Evolutionary conservation across 64 coral and sea anemone species (phyloP).

Genomic region (Stichodactyla mertensii): DNA sequence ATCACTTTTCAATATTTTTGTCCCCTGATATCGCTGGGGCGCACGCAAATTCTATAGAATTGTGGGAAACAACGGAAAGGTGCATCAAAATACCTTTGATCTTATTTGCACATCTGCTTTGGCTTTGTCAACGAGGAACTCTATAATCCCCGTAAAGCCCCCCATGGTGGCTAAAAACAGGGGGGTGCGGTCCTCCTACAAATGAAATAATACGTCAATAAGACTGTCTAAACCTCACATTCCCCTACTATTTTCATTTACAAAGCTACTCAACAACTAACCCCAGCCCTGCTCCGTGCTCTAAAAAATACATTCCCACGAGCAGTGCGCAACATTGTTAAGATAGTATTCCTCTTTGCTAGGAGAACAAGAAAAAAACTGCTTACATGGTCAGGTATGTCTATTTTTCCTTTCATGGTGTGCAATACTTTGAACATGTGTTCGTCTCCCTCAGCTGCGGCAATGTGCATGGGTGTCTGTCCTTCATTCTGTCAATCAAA

Average conservation of each 20-base stretch:
- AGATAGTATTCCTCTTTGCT: too few species aligned
- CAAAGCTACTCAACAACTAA: too few species aligned
- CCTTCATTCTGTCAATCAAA: constrained; percentile 53
- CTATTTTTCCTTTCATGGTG: constrained; percentile 55
- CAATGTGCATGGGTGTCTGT: constrained; percentile 66
- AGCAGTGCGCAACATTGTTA: too few species aligned
- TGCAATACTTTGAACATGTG: constrained; percentile 80
- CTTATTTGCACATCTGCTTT: constrained; percentile 68
- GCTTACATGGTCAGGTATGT: constrained; percentile 75
- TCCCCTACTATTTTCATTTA: too few species aligned
- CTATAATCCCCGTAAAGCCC: constrained; percentile 60
- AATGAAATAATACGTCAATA: neutral
- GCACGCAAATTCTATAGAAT: too few species aligned
- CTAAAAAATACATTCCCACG: too few species aligned
- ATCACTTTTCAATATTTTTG: too few species aligned
- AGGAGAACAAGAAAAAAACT: neutral
- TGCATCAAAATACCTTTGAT: constrained; percentile 48
- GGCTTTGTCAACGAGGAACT: constrained; percentile 86
- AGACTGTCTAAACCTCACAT: neutral
- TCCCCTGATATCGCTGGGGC: too few species aligned
- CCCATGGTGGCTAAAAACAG: constrained; percentile 61
- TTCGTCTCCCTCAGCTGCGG: constrained; percentile 86
- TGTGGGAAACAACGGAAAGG: too few species aligned
- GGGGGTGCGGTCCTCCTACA: constrained; percentile 75
- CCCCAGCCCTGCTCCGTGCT: too few species aligned